Evolutionary conservation across 2,888 invertebrate species (phyloP).

Genomic region (Chaetogeoica ovagalla): DNA sequence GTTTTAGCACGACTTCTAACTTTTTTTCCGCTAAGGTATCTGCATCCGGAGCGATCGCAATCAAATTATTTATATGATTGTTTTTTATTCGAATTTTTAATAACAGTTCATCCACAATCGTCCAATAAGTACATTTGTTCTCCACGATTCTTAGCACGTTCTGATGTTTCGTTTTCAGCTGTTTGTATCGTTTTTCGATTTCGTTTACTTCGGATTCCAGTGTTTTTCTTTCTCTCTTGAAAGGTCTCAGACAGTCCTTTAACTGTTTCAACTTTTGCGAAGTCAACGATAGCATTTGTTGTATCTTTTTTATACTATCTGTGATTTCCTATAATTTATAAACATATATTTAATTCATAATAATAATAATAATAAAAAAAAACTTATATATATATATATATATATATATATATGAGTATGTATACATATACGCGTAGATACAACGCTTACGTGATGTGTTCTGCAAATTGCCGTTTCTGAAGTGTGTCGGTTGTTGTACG

Average conservation of each 20-base stretch:
- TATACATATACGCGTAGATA: too few species aligned
- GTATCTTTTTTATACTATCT: conserved; percentile 7
- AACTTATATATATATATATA: background rate
- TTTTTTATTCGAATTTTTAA: conserved; percentile 27
- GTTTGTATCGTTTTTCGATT: conserved; percentile 46
- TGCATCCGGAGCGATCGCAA: background rate
- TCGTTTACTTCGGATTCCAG: conserved; percentile 43
- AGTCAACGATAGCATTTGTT: background rate
- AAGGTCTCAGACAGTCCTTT: conserved; percentile 55
- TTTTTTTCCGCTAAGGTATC: conserved; percentile 1
- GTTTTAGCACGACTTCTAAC: conserved; percentile 22
- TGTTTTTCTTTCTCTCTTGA: conserved; percentile 32
- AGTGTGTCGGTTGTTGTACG: conserved; percentile 18
- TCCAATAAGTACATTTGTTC: conserved; percentile 42
- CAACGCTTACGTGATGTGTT: conserved; percentile 27
- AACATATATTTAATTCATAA: background rate
- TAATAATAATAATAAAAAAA: too few species aligned
- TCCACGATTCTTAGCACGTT: conserved; percentile 49
- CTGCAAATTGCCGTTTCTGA: conserved; percentile 18
- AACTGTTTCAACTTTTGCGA: conserved; percentile 51
- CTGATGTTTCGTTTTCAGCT: conserved; percentile 55
- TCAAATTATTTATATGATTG: conserved; percentile 4
- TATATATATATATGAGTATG: too few species aligned
- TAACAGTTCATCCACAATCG: conserved; percentile 22
- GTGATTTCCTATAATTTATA: conserved; percentile 18